Base-by-base conservation (phyloP, 2,797 vertebrate genomes). In the Lagodon rhomboides region DNA sequence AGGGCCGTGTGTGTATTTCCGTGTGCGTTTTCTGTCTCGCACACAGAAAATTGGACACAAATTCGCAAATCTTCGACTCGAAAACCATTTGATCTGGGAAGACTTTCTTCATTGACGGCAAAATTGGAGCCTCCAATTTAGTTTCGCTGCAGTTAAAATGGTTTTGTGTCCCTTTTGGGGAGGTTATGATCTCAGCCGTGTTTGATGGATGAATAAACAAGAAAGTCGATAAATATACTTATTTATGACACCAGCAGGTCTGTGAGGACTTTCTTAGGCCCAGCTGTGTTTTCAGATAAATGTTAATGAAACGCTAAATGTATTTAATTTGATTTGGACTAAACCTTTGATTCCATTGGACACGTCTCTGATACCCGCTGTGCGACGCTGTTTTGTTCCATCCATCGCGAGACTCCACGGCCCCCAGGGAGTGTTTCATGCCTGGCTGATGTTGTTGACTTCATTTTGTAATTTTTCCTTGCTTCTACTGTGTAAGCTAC, bases 1-100 rank as follows among this genome's bases (percentile, higher is more conserved):
- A 54, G 65, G 38, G 65, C 73, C 73, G 67, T 67, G 46, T 63
- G 66, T 61, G 73, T 66, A 61, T 74, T 67, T 61, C 49, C 25
- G 43, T 56, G 68, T 63, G 61, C 51, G 46, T 65, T 64, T 60
- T 46, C 16, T 68, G 22, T 71, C 7, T 68, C 49, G 50, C 15
- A 34, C 30, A 34, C 30, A 34, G 5, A 34, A 6, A 34, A 77
- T 20, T 23, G 15, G 55, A 43, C 54, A 77, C 18, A 58, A 2
- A 60, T 60, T 34, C 50, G 75, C 18, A 58, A 2, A 60, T 60
- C 25, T 72, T 68, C 25, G 10, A 61, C 25, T 59, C 54, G 13
- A 59, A 59, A 77, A 70, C 25, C 34, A 34, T 9, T 18, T 51
- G 22, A 67, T 6, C 22, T 12, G 20, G 50, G 17, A 38, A 22